phyloP scores from a whole-genome alignment of 2,113 vertebrate species.

The Heterotis niloticus region DNA sequence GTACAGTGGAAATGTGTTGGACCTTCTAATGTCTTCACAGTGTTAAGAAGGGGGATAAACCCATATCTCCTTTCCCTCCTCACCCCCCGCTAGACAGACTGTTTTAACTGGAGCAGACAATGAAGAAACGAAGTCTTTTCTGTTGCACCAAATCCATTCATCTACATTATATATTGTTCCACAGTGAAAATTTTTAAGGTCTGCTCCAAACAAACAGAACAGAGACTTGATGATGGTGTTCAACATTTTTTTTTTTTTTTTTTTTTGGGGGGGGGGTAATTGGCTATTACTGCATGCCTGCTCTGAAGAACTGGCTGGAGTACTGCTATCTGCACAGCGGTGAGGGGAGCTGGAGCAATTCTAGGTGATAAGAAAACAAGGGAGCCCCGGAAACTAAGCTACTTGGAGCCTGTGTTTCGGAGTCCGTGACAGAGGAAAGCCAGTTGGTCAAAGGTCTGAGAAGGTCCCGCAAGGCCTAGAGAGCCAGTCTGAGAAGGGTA shows the following conservation, averaged over 20 bases:
- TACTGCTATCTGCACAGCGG: slow-evolving; percentile 42
- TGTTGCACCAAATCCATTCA: slow-evolving; percentile 44
- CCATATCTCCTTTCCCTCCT: background rate
- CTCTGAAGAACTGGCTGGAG: slow-evolving; percentile 19
- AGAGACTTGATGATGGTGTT: slow-evolving; percentile 39
- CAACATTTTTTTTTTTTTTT: background rate
- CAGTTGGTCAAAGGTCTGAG: slow-evolving; percentile 70
- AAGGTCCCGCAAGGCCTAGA: slow-evolving; percentile 44
- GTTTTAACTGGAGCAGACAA: slow-evolving; percentile 40
- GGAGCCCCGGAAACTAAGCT: slow-evolving; percentile 43
- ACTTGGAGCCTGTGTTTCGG: slow-evolving; percentile 56
- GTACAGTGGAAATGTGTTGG: background rate
- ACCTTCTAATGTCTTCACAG: background rate
- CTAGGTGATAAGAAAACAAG: slow-evolving; percentile 46
- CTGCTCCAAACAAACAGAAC: slow-evolving; percentile 58
- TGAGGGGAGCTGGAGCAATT: slow-evolving; percentile 47
- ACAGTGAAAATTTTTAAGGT: slow-evolving; percentile 34
- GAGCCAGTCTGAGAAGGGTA: slow-evolving; percentile 51
- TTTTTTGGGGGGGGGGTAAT: background rate
- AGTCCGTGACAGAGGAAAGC: slow-evolving; percentile 62
- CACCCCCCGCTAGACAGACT: background rate
- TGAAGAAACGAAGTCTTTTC: slow-evolving; percentile 63
- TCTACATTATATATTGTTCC: background rate
- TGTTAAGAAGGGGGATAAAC: background rate
- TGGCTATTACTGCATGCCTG: background rate